Evolutionary conservation across 2,113 vertebrate species (phyloP).

Genomic region (Trinectes maculatus): DNA sequence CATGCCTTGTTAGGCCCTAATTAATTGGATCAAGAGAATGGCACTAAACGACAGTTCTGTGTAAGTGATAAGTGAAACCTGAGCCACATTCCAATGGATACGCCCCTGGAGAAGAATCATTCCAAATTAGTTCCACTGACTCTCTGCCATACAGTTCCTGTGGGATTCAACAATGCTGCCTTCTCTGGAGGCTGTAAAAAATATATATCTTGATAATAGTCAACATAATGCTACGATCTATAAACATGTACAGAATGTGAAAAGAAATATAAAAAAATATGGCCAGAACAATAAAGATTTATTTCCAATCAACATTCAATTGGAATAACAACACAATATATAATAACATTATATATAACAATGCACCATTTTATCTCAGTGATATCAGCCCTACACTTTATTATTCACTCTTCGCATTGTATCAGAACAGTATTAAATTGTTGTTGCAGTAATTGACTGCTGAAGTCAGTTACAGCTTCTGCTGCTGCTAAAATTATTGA

Average conservation of each 20-base stretch:
- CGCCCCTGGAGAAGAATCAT: conserved; percentile 65
- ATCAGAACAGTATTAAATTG: not conserved
- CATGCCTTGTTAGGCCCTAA: conserved; percentile 70
- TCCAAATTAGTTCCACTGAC: conserved; percentile 72
- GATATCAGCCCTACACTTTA: too few species aligned
- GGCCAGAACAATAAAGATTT: not conserved
- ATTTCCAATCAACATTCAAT: too few species aligned
- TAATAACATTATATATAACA: too few species aligned
- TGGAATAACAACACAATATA: too few species aligned
- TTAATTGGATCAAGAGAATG: conserved; percentile 77
- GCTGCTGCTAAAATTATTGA: too few species aligned
- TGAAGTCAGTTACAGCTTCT: not conserved
- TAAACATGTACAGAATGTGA: not conserved
- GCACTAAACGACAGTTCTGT: conserved; percentile 70
- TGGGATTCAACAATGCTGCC: conserved; percentile 55
- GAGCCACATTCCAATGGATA: conserved; percentile 54
- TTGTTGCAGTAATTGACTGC: too few species aligned
- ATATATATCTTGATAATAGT: conserved; percentile 15
- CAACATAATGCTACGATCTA: not conserved
- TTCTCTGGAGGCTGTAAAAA: conserved; percentile 19
- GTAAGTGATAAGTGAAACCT: conserved; percentile 74
- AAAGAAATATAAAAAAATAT: not conserved
- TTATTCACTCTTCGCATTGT: too few species aligned
- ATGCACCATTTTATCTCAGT: too few species aligned
- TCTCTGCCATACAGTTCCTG: conserved; percentile 57